A percentile compares a stretch with the other conserved stretches of the same genome.
phyloP scores from a whole-genome alignment of 2,888 invertebrate species.

The Lymantria dispar region DNA sequence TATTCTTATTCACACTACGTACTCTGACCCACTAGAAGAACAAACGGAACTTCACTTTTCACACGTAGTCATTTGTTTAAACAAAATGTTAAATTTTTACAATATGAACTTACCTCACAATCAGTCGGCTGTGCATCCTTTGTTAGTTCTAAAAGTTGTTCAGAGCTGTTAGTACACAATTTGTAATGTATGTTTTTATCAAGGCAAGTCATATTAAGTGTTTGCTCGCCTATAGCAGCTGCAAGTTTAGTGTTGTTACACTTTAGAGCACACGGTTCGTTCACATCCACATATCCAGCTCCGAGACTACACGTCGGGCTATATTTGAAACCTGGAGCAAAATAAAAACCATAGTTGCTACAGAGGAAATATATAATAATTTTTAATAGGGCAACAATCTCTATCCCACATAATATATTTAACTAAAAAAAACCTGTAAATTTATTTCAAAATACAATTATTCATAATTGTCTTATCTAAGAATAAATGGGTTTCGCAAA shows the following conservation, averaged over 20 bases:
- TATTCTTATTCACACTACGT: too few relatives aligned
- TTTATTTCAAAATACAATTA: too few relatives aligned
- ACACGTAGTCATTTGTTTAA: too few relatives aligned
- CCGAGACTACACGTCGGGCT: conserved; percentile 54
- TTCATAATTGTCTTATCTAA: not conserved
- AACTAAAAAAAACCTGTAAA: too few relatives aligned
- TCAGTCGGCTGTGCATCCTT: conserved; percentile 27
- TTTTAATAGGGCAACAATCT: too few relatives aligned
- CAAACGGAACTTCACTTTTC: too few relatives aligned
- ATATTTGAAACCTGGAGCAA: conserved; percentile 44
- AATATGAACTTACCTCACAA: conserved; percentile 40
- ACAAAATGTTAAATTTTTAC: too few relatives aligned
- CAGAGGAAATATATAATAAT: too few relatives aligned
- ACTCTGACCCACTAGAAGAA: too few relatives aligned
- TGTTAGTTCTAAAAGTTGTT: conserved; percentile 24
- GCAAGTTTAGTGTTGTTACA: conserved; percentile 46
- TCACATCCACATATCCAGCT: conserved; percentile 51
- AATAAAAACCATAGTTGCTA: not conserved
- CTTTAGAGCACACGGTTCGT: conserved; percentile 56
- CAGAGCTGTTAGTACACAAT: conserved; percentile 39
- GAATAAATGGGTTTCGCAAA: not conserved
- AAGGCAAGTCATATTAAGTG: conserved; percentile 60
- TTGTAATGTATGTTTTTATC: conserved; percentile 49
- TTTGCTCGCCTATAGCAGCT: conserved; percentile 33
- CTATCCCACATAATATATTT: too few relatives aligned